Evolutionary conservation across 2,888 invertebrate species (phyloP).

Genomic region (Hirtodrosophila alboralis): DNA sequence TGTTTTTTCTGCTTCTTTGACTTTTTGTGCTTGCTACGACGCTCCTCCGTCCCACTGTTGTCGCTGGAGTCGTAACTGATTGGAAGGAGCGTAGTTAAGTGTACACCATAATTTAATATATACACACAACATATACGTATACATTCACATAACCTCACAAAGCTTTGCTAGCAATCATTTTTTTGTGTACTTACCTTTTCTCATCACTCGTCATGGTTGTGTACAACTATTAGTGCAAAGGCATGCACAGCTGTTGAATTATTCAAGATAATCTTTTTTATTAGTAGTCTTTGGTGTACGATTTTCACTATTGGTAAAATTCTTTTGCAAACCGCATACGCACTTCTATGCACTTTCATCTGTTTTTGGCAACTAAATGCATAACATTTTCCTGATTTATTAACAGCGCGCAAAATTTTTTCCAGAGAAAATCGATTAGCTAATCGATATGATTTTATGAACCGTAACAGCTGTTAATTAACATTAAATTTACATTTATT

Average conservation of each 20-base stretch:
- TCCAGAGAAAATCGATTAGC: too few species aligned
- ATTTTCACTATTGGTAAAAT: slow-evolving; percentile 12
- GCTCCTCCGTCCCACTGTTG: slow-evolving; percentile 66
- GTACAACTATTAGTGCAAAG: neutral
- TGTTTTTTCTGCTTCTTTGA: slow-evolving; percentile 88
- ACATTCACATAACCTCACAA: slow-evolving; percentile 52
- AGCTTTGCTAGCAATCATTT: slow-evolving; percentile 14
- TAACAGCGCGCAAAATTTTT: too few species aligned
- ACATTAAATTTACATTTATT: too few species aligned
- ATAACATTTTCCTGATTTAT: neutral
- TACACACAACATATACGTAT: slow-evolving; percentile 32
- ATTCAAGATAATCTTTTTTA: slow-evolving; percentile 1
- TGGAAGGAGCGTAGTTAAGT: slow-evolving; percentile 1
- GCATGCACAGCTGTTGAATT: slow-evolving; percentile 8
- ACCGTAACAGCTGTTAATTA: too few species aligned
- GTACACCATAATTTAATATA: slow-evolving; percentile 38
- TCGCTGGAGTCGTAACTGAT: slow-evolving; percentile 79
- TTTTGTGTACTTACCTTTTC: slow-evolving; percentile 40
- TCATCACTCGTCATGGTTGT: slow-evolving; percentile 52
- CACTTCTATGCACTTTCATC: neutral
- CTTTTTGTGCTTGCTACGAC: slow-evolving; percentile 84
- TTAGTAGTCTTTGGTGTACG: slow-evolving; percentile 18
- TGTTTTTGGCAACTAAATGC: neutral
- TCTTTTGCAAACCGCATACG: slow-evolving; percentile 22
- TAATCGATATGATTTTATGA: too few species aligned